Percentiles rank a stretch among this genome's conserved stretches.
These are phyloP conservation scores for Helicoverpa zea DNA, from an alignment of 1,140 invertebrate genomes.

Conservation along the genomic window DNA sequence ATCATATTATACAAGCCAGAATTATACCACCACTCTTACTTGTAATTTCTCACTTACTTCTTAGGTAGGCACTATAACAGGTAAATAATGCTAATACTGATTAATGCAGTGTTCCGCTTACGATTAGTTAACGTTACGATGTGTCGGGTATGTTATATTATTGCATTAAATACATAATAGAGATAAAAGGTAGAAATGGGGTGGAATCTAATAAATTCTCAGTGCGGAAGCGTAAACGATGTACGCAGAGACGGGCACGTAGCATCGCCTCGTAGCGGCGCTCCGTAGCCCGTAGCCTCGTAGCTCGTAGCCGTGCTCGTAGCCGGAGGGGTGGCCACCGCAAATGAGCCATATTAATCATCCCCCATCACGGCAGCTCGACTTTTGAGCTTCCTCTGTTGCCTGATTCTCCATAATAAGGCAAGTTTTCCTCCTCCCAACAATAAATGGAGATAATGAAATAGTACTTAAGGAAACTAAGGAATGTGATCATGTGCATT, in stretches of 20 bases:
- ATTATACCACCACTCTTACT: neutral
- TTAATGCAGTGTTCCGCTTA: conserved; percentile 53
- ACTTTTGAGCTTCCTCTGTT: conserved; percentile 77
- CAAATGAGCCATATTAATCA: conserved; percentile 86
- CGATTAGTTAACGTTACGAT: conserved; percentile 57
- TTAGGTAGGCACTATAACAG: conserved; percentile 1
- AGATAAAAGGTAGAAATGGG: conserved; percentile 83
- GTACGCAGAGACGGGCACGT: conserved; percentile 78
- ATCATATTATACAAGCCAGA: neutral
- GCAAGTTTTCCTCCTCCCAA: conserved; percentile 59
- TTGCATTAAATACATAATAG: conserved; percentile 76
- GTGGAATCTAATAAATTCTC: conserved; percentile 83
- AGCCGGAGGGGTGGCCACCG: conserved; percentile 68
- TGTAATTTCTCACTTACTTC: conserved; percentile 18
- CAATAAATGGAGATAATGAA: conserved; percentile 47
- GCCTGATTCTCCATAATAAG: conserved; percentile 77
- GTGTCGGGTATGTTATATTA: conserved; percentile 53
- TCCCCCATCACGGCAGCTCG: conserved; percentile 78
- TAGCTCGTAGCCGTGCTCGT: conserved; percentile 51
- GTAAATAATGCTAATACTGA: conserved; percentile 49
- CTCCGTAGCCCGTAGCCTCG: conserved; percentile 53
- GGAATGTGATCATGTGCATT: conserved; percentile 3
- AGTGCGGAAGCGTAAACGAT: conserved; percentile 83
- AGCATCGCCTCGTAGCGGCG: conserved; percentile 66
- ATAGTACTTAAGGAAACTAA: conserved; percentile 7